Evolutionary conservation across 2,797 vertebrate genomes (phyloP).

Genomic region (Lepus townsendii): DNA sequence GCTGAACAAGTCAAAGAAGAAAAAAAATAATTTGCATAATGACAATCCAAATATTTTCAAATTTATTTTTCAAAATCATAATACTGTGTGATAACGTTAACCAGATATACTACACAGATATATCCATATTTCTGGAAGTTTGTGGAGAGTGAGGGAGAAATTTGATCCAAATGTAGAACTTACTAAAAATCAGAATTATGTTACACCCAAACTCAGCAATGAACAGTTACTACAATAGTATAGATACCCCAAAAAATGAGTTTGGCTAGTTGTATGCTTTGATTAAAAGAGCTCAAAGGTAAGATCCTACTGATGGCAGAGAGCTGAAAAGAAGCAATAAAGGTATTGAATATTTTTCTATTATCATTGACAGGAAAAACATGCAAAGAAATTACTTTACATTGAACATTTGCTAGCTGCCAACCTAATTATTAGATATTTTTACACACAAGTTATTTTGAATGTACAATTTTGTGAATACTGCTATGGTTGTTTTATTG

Average conservation of each 20-base stretch:
- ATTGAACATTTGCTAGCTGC: background rate
- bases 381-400: background rate
- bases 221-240: background rate
- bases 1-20: background rate
- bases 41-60: background rate
- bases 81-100: background rate
- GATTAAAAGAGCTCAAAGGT: slow-evolving; percentile 22
- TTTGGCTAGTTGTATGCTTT: slow-evolving; percentile 26
- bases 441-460: background rate
- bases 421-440: background rate
- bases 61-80: background rate
- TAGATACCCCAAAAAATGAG: background rate
- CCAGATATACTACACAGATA: background rate
- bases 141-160: background rate
- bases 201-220: background rate
- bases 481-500: background rate
- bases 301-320: background rate
- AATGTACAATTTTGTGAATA: background rate
- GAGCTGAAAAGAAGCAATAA: background rate
- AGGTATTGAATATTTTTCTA: background rate
- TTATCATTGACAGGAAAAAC: background rate
- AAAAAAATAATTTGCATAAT: background rate
- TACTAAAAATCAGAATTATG: background rate
- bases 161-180: background rate
- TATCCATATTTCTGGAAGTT: background rate